Evolutionary conservation across 2,113 vertebrate species (phyloP).

Genomic region (Hyaena hyaena): DNA sequence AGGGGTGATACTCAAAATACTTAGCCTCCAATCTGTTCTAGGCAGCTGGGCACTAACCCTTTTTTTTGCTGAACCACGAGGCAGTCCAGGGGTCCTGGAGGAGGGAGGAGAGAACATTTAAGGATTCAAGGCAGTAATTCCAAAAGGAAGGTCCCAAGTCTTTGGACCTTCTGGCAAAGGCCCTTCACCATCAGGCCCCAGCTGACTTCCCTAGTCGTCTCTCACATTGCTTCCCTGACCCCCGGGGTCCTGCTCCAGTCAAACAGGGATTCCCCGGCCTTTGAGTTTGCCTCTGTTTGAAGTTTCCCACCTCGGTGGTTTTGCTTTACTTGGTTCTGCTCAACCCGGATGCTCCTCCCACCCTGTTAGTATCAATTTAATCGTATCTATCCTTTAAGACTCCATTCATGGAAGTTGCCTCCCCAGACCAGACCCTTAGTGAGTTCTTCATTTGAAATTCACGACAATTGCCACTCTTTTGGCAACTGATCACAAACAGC

Average conservation of each 20-base stretch:
- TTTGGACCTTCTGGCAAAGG: not conserved
- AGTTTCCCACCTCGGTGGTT: not conserved
- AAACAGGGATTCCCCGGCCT: not conserved
- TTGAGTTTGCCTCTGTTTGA: not conserved
- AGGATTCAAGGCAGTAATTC: not conserved
- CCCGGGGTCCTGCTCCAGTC: not conserved
- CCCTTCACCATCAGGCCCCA: not conserved
- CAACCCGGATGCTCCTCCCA: not conserved
- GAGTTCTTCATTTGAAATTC: constrained; percentile 27
- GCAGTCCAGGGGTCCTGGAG: not conserved
- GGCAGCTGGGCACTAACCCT: not conserved
- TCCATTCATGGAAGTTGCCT: not conserved
- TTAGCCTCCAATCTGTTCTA: not conserved
- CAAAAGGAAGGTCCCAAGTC: not conserved
- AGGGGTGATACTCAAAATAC: not conserved
- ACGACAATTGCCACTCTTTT: not conserved
- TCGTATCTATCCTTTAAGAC: not conserved
- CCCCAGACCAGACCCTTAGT: not conserved
- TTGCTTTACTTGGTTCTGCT: constrained; percentile 28
- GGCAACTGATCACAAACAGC: not conserved
- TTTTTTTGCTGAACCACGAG: not conserved
- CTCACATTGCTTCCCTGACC: not conserved
- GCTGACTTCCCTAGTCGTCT: not conserved
- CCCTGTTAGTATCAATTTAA: not conserved
- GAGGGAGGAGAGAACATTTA: not conserved